Percentiles rank a stretch among this genome's conserved stretches.
phyloP scores from a whole-genome alignment of 2,888 invertebrate genomes.

The Chalcosyrphus nemorum region DNA sequence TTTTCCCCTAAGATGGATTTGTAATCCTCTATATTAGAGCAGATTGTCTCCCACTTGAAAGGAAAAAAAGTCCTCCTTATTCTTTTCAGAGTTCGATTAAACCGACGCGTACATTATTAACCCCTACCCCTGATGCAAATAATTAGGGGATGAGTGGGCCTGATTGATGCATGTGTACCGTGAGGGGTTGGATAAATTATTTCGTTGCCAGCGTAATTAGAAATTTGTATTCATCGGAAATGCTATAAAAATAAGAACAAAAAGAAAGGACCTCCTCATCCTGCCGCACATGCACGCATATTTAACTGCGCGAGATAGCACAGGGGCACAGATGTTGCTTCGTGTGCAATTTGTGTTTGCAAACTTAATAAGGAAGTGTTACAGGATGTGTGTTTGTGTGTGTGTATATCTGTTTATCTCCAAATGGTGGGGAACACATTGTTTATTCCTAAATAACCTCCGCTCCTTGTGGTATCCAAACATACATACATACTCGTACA shows the following conservation, averaged over 20 bases:
- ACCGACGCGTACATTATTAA: constrained; percentile 11
- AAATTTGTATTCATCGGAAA: constrained; percentile 57
- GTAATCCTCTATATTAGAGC: constrained; percentile 32
- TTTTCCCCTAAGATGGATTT: constrained; percentile 21
- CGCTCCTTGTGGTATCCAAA: constrained; percentile 9
- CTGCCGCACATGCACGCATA: neutral
- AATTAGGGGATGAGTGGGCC: constrained; percentile 34
- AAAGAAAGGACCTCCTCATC: neutral
- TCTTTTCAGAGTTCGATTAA: constrained; percentile 20
- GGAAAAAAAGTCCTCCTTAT: neutral
- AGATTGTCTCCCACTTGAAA: constrained; percentile 43
- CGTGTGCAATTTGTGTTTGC: constrained; percentile 60
- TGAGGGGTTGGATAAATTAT: constrained; percentile 29
- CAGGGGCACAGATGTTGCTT: constrained; percentile 28
- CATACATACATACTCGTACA: neutral
- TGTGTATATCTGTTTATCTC: neutral
- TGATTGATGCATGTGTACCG: constrained; percentile 15
- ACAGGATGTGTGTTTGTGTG: constrained; percentile 8
- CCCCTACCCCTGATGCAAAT: neutral
- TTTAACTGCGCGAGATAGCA: neutral
- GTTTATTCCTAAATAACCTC: constrained; percentile 23
- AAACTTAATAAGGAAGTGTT: constrained; percentile 59
- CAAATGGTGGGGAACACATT: neutral
- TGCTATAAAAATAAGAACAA: constrained; percentile 34
- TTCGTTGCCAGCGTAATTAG: constrained; percentile 39